These are phyloP conservation scores for Trachelus troglodyta DNA, from an alignment of 2,888 invertebrate genomes.

Conservation along the genomic window DNA sequence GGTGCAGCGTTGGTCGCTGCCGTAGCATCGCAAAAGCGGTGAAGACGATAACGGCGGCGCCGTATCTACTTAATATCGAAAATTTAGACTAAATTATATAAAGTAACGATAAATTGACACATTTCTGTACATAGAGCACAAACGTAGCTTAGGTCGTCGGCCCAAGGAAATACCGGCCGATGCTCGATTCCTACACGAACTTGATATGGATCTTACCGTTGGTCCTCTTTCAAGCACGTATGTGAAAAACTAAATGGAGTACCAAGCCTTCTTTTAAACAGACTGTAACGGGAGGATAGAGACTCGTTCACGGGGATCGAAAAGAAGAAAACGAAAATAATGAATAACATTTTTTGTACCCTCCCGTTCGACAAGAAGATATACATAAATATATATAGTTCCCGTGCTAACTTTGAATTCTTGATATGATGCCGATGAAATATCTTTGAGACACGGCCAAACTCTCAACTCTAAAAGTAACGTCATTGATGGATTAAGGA, in stretches of 20 bases:
- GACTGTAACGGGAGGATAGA: background rate
- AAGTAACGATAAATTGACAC: slow-evolving; percentile 34
- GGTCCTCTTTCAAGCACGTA: background rate
- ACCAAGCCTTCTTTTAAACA: background rate
- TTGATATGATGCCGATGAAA: background rate
- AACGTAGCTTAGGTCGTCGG: slow-evolving; percentile 46
- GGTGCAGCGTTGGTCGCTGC: slow-evolving; percentile 97
- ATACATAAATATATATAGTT: background rate
- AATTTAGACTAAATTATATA: slow-evolving; percentile 44
- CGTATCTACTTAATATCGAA: slow-evolving; percentile 42
- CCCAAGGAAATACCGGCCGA: slow-evolving; percentile 8
- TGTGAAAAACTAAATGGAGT: background rate
- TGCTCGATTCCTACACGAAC: slow-evolving; percentile 5
- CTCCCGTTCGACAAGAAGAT: background rate
- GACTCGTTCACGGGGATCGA: background rate
- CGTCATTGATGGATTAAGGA: background rate
- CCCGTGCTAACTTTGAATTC: background rate
- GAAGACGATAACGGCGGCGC: slow-evolving; percentile 49
- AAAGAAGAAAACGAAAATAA: background rate
- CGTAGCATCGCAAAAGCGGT: slow-evolving; percentile 79
- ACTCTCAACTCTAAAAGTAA: background rate
- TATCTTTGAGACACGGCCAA: background rate
- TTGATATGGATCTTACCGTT: slow-evolving; percentile 1
- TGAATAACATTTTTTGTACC: background rate
- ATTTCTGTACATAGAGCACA: slow-evolving; percentile 59